A percentile compares a stretch with the other conserved stretches of the same genome.
Conservation (phyloP, 2,888 invertebrate genomes). For the Acanthococcus lagerstroemiae region DNA sequence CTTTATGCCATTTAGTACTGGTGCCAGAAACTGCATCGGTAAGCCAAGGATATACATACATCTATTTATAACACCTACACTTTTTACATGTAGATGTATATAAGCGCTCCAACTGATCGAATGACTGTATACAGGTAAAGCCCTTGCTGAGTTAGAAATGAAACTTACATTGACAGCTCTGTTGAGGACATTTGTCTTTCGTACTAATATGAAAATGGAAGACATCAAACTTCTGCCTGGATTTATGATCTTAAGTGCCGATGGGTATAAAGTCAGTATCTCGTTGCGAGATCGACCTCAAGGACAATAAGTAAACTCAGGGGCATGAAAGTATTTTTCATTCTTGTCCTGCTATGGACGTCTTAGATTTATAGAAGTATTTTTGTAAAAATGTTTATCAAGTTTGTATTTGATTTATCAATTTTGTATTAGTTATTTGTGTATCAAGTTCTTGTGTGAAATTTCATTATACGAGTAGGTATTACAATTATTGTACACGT, state of each 20-base stretch:
- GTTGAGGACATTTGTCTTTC: neutral
- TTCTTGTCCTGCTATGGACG: no score
- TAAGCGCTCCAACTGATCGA: neutral
- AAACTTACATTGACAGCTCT: neutral
- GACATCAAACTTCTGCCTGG: neutral
- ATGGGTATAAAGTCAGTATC: neutral
- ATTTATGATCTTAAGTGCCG: neutral
- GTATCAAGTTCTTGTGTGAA: no score
- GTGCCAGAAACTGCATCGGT: neutral
- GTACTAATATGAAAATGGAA: neutral
- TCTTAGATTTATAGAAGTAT: no score
- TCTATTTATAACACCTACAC: no score
- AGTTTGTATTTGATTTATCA: no score
- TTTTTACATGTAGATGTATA: neutral
- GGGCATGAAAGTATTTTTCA: no score
- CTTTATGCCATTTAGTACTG: neutral
- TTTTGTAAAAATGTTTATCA: no score
- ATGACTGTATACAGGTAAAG: neutral
- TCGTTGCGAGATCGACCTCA: neutral
- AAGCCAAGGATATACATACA: no score
- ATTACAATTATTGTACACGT: no score
- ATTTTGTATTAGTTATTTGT: no score
- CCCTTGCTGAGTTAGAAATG: neutral
- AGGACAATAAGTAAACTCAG: no score
- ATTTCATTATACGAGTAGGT: no score